A percentile compares a stretch with the other conserved stretches of the same genome.
These are phyloP conservation scores for Metopolophium dirhodum DNA, from an alignment of 1,140 invertebrate genomes.

Conservation along the genomic window DNA sequence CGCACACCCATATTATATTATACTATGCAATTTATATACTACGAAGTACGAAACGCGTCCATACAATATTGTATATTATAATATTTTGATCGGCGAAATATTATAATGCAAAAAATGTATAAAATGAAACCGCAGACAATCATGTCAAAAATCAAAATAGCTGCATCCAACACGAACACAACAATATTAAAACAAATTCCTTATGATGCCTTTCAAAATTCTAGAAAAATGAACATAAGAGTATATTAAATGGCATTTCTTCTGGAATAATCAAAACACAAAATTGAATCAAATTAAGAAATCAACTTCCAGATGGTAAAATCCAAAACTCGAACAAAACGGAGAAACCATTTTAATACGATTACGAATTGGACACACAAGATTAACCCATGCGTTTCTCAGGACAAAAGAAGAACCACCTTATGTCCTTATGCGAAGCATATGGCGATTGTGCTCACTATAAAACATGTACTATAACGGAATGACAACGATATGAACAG, in stretches of 20 bases:
- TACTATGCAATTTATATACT: not conserved
- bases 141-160: not conserved
- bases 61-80: not conserved
- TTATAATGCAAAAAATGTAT: not conserved
- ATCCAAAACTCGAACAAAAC: not conserved
- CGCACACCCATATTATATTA: not conserved
- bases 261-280: too few relatives aligned
- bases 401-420: not conserved
- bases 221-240: not conserved
- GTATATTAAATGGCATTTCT: too few relatives aligned
- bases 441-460: not conserved
- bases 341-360: not conserved
- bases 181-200: not conserved
- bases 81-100: not conserved
- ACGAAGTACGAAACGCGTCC: not conserved
- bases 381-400: not conserved
- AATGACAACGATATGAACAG: not conserved
- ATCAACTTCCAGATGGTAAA: not conserved
- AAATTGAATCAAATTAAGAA: not conserved
- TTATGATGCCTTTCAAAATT: not conserved
- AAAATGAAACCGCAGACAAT: not conserved
- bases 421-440: not conserved
- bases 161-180: not conserved
- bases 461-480: not conserved
- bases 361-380: not conserved